Conservation (phyloP, 2,888 invertebrate genomes). For the Heliconius cydno region DNA sequence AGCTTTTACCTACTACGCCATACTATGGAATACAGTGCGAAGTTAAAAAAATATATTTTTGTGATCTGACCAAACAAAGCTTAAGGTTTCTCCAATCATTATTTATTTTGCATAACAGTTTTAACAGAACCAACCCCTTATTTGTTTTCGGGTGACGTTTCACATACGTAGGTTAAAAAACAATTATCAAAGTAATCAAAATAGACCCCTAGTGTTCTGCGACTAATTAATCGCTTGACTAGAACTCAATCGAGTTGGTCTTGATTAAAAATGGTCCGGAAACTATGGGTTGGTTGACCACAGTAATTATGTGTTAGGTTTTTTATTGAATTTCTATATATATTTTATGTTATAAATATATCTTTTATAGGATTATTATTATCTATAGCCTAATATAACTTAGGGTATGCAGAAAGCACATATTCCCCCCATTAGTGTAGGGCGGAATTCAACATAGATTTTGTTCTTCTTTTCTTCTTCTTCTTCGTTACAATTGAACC, state of each 20-base stretch:
- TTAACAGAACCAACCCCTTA: slow-evolving; percentile 30
- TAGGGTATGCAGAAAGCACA: no score
- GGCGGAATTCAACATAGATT: no score
- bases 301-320: slow-evolving; percentile 57
- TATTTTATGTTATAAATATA: no score
- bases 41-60: neutral
- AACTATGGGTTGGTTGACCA: slow-evolving; percentile 63
- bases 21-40: no score
- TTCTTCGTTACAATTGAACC: no score
- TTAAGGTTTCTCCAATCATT: neutral
- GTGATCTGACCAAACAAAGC: neutral
- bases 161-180: slow-evolving; percentile 57
- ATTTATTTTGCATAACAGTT: neutral
- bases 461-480: no score
- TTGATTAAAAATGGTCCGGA: slow-evolving; percentile 80
- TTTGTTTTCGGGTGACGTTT: slow-evolving; percentile 46
- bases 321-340: neutral
- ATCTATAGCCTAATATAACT: no score
- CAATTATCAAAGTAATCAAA: slow-evolving; percentile 74
- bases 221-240: slow-evolving; percentile 77
- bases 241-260: slow-evolving; percentile 68
- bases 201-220: slow-evolving; percentile 63
- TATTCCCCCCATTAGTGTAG: no score
- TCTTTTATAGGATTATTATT: no score
- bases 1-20: no score